These are phyloP conservation scores for Coecobrya sp. DNA, from an alignment of 2,888 invertebrate species.

Conservation along the genomic window DNA sequence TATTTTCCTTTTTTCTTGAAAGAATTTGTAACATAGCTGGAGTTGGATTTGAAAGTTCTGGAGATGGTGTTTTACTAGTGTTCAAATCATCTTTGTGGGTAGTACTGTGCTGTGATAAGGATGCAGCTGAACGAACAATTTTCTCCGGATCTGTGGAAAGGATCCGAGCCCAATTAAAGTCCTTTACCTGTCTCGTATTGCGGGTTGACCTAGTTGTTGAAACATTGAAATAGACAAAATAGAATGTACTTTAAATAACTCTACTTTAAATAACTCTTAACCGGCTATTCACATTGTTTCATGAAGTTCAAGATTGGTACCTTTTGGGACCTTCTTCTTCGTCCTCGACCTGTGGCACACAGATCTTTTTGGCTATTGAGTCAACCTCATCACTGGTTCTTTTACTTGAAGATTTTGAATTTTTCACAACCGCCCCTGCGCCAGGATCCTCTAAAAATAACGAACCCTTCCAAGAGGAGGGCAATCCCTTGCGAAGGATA, in stretches of 20 bases:
- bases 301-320: constrained; percentile 27
- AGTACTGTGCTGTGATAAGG: constrained; percentile 80
- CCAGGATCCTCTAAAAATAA: constrained; percentile 85
- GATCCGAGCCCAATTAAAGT: constrained; percentile 91
- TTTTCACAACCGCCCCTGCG: constrained; percentile 77
- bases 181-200: constrained; percentile 86
- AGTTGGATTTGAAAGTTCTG: constrained; percentile 89
- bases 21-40: constrained; percentile 92
- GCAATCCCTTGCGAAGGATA: constrained; percentile 91
- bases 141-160: constrained; percentile 91
- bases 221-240: background rate
- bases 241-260: background rate
- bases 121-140: constrained; percentile 88
- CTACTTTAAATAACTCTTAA: too few relatives aligned
- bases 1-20: constrained; percentile 90
- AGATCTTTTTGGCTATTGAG: constrained; percentile 80
- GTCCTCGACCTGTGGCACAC: constrained; percentile 79
- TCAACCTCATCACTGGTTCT: constrained; percentile 77
- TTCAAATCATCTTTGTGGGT: constrained; percentile 80
- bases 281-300: background rate
- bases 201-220: constrained; percentile 82
- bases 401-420: constrained; percentile 75
- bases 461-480: constrained; percentile 83
- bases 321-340: constrained; percentile 83
- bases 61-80: constrained; percentile 80